These are phyloP conservation scores for Galleria mellonella DNA, from an alignment of 1,140 invertebrate species.

Conservation along the genomic window DNA sequence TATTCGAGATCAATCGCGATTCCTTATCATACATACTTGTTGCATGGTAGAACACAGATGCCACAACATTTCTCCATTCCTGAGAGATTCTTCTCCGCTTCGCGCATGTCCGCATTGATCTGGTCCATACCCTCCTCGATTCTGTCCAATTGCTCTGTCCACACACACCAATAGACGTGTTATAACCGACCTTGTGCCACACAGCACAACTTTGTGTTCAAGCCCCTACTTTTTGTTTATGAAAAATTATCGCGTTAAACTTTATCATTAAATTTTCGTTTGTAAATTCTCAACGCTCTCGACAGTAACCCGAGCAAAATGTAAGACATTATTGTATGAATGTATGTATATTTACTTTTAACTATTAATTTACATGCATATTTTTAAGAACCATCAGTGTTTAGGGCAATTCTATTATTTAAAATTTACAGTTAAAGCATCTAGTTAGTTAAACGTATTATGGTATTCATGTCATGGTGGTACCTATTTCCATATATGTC, in stretches of 20 bases:
- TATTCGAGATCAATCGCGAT: too few species aligned
- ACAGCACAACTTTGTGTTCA: slow-evolving; percentile 23
- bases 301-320: slow-evolving; percentile 60
- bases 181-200: slow-evolving; percentile 32
- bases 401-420: slow-evolving; percentile 36
- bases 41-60: slow-evolving; percentile 97
- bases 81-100: slow-evolving; percentile 99
- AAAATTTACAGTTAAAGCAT: slow-evolving; percentile 28
- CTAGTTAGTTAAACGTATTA: slow-evolving; percentile 22
- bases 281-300: slow-evolving; percentile 74
- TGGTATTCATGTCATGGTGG: slow-evolving; percentile 5
- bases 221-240: slow-evolving; percentile 41
- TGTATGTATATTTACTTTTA: slow-evolving; percentile 12
- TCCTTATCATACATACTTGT: slow-evolving; percentile 86
- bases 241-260: slow-evolving; percentile 23
- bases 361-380: slow-evolving; percentile 31
- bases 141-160: slow-evolving; percentile 97
- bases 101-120: slow-evolving; percentile 99
- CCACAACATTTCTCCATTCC: slow-evolving; percentile 99
- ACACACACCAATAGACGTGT: slow-evolving; percentile 52
- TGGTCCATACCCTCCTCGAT: slow-evolving; percentile 99
- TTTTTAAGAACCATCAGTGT: slow-evolving; percentile 10
- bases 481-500: slow-evolving; percentile 24
- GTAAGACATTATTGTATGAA: slow-evolving; percentile 43
- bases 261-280: slow-evolving; percentile 23